Conservation (phyloP, 2,113 vertebrate species). For the Tupaia tana region DNA sequence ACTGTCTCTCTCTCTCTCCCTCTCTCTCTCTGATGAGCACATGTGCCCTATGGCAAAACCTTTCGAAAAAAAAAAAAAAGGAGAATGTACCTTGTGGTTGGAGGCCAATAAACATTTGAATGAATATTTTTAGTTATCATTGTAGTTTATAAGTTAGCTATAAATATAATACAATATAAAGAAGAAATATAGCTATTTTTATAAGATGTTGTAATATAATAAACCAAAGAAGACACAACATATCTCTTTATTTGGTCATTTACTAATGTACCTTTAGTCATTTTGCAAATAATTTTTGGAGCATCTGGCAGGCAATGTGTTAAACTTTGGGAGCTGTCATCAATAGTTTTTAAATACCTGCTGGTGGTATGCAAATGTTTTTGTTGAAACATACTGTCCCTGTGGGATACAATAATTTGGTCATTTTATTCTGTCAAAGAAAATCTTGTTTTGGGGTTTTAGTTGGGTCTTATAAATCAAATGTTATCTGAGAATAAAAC, state of each 20-base stretch:
- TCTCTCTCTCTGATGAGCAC: too few species aligned
- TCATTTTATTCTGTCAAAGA: not conserved
- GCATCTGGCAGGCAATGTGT: not conserved
- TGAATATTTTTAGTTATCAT: not conserved
- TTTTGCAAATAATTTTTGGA: not conserved
- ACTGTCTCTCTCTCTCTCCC: too few species aligned
- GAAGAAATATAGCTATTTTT: not conserved
- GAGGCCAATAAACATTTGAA: not conserved
- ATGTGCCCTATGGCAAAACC: too few species aligned
- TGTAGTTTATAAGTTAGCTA: not conserved
- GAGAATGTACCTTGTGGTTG: not conserved
- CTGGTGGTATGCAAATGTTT: not conserved
- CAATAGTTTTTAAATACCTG: not conserved
- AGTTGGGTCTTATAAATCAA: not conserved
- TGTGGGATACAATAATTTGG: not conserved
- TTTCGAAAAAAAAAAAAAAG: not conserved
- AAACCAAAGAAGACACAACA: not conserved
- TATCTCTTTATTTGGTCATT: not conserved
- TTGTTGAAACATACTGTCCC: not conserved
- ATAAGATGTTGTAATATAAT: not conserved
- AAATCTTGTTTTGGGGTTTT: not conserved
- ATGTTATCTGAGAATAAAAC: conserved; percentile 64
- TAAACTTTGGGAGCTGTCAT: not conserved
- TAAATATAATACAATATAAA: not conserved
- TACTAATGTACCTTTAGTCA: not conserved